Evolutionary conservation across 2,888 invertebrate genomes (phyloP), one percentile per base, ranked within the genome.

Genomic region (Beris chalybata): DNA sequence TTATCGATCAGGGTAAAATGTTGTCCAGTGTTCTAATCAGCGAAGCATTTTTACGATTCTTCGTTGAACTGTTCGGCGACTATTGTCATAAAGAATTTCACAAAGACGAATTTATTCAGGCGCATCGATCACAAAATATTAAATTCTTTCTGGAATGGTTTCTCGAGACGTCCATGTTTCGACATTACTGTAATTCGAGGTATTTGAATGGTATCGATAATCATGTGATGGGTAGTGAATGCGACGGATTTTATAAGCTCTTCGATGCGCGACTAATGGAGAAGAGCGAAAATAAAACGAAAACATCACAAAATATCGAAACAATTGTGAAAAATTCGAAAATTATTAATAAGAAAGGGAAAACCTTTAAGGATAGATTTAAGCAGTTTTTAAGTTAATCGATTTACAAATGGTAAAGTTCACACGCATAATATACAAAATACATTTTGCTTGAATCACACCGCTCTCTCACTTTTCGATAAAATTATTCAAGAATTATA

Each of bases 81-180:
- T 48, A 38, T 6, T 29, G 57, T 5, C 11, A 12, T 22, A 65
- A 74, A 75, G 71, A 67, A 71, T 85, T 84, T 72, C 85, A 92
- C 89, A 89, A 88, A 81, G 90, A 91, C 57, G 79, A 84, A 7
- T 92, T 92, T 78, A 83, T 90, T 43, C 86, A 86, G 72, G 84
- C 83, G 70, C 84, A 86, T 4, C 76, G 83, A 0, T 86, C 89
- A 0, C 87, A 88, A 75, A 86, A 87, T 56, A 84, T 87, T 45
- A 86, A 88, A 71, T 86, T 87, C 73, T 92, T 93, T 78, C 82
- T 93, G 0, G 90, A 92, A 71, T 93, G 93, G 93, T 93, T 94
- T 79, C 87, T 89, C 0, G 92, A 93, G 76, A 93, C 93, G 0
- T 89, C 92, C 1, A 92, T 93, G 91, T 93, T 93, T 78, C 86